phyloP scores from a whole-genome alignment of 2,888 invertebrate genomes.

The Acanthosepion esculentum region DNA sequence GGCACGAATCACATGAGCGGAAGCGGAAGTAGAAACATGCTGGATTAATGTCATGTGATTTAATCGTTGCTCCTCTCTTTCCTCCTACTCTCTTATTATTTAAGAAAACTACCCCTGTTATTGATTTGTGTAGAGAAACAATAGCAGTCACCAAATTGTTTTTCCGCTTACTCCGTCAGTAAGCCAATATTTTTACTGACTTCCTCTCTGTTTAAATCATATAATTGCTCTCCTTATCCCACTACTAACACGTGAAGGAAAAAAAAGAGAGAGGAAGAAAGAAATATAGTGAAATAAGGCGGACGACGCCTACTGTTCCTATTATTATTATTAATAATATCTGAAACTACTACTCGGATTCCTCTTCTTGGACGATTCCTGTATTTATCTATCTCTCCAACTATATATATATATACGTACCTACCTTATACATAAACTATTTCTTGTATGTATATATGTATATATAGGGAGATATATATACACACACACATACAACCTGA shows the following conservation, averaged over 20 bases:
- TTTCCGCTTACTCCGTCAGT: not conserved
- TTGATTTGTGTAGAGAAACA: not conserved
- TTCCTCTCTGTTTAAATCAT: not conserved
- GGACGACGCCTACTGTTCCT: not conserved
- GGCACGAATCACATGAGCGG: constrained; percentile 37
- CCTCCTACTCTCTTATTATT: not conserved
- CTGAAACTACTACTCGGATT: not conserved
- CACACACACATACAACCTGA: not conserved
- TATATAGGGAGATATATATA: not conserved
- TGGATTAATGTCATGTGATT: constrained; percentile 45
- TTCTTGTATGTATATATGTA: constrained; percentile 1
- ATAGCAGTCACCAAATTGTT: not conserved
- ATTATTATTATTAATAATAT: not conserved
- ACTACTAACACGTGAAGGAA: not conserved
- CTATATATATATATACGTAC: not conserved
- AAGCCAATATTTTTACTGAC: not conserved
- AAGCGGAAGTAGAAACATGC: constrained; percentile 41
- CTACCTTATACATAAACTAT: not conserved
- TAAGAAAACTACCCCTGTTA: not conserved
- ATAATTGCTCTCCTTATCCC: not conserved
- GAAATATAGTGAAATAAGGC: not conserved
- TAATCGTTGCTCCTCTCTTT: constrained; percentile 8
- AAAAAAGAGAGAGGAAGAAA: not conserved
- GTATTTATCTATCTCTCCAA: not conserved
- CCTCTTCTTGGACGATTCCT: not conserved